Base-by-base conservation (phyloP, 2,113 vertebrate genomes). In the Myodes glareolus region DNA sequence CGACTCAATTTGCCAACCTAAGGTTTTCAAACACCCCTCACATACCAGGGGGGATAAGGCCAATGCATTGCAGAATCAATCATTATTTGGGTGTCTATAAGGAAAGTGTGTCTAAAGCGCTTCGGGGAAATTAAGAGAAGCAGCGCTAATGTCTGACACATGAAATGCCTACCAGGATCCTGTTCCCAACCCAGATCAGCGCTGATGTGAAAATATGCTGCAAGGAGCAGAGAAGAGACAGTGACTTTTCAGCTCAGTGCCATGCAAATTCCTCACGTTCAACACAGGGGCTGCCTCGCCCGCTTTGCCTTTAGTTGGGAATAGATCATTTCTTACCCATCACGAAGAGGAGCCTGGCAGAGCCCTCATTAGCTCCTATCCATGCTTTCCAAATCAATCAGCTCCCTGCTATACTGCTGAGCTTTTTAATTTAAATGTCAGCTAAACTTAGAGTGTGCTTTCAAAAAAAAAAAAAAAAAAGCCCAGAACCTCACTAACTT, bases 371-470 rank as follows among this genome's bases (percentile, higher is more conserved):
- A 97, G 91, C 82, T 97, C 73, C 5, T 61, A 76, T 65, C 76
- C 88, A 21, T 23, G 90, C 84, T 94, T 97, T 61, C n/a, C 8
- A 6, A 80, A 96, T 95, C 85, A 86, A 70, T 95, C 97, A 90
- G 88, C 95, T 92, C 52, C 91, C 42, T 10, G 76, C 75, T 92
- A 1, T 52, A 94, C 94, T 63, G 91, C 91, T 91, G 91, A 87
- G 92, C 73, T 90, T 97, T 90, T 67, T 90, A 19, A 88, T 97
- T 96, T 94, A 98, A 96, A 86, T 88, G 73, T 91, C 89, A 97
- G 93, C 93, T 98, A 90, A 95, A 97, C 80, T 94, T 86, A 95
- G 77, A 95, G 94, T 55, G 25, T 42, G 33, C 19, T 73, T 73
- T 61, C 3, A 65, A 72, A 96, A 95, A 61, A 36, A 39, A 82